Evolutionary conservation across 2,888 invertebrate genomes (phyloP).

Genomic region (Acanthococcus lagerstroemiae): DNA sequence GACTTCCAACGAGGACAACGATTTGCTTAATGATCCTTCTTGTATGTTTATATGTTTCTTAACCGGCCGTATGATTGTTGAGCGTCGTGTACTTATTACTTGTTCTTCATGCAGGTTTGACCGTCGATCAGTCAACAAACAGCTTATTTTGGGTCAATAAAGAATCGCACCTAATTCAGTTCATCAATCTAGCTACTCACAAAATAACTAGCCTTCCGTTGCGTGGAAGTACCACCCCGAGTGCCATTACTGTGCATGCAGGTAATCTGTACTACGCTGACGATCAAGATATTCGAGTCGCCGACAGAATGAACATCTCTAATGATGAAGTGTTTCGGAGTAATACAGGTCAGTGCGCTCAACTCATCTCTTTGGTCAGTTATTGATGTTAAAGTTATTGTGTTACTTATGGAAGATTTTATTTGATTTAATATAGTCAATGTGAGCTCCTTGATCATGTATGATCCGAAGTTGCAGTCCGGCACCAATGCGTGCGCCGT

Average conservation of each 20-base stretch:
- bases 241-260: slow-evolving; percentile 57
- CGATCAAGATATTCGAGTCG: slow-evolving; percentile 49
- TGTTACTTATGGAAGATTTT: neutral
- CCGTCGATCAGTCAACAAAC: slow-evolving; percentile 49
- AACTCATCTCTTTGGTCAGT: neutral
- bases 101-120: slow-evolving; percentile 46
- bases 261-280: slow-evolving; percentile 59
- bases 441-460: slow-evolving; percentile 58
- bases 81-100: neutral
- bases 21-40: slow-evolving; percentile 46
- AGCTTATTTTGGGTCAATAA: slow-evolving; percentile 63
- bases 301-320: slow-evolving; percentile 50
- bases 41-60: slow-evolving; percentile 4
- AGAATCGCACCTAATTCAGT: slow-evolving; percentile 51
- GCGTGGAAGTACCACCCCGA: slow-evolving; percentile 42
- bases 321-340: slow-evolving; percentile 48
- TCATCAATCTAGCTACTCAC: slow-evolving; percentile 45
- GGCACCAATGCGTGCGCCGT: slow-evolving; percentile 50
- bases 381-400: slow-evolving; percentile 31
- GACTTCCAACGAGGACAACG: slow-evolving; percentile 45
- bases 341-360: slow-evolving; percentile 46
- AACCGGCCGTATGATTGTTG: neutral
- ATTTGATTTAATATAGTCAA: slow-evolving; percentile 41
- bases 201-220: slow-evolving; percentile 20
- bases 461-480: slow-evolving; percentile 55